phyloP scores from a whole-genome alignment of 2,797 vertebrate species.

The Lagodon rhomboides region DNA sequence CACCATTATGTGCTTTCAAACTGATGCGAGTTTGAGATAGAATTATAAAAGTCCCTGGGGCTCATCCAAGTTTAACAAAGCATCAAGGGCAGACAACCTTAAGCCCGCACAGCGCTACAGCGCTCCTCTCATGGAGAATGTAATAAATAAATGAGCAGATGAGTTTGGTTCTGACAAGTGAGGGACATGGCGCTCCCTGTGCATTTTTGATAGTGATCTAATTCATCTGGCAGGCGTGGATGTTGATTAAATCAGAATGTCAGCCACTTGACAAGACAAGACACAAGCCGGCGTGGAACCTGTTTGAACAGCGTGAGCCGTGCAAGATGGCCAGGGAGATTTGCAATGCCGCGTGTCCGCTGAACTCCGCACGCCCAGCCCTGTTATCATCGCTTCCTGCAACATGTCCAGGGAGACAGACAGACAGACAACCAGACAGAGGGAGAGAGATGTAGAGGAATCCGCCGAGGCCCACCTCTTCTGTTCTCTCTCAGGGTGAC shows the following conservation, averaged over 20 bases:
- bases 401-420: slow-evolving; percentile 73
- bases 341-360: slow-evolving; percentile 68
- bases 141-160: slow-evolving; percentile 88
- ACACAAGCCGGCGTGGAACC: slow-evolving; percentile 83
- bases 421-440: slow-evolving; percentile 41
- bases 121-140: slow-evolving; percentile 72
- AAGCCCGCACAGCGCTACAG: slow-evolving; percentile 63
- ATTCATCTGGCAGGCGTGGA: slow-evolving; percentile 88
- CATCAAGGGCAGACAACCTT: slow-evolving; percentile 70
- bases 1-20: slow-evolving; percentile 73
- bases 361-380: slow-evolving; percentile 57
- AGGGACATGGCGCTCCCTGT: slow-evolving; percentile 85
- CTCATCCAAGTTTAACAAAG: slow-evolving; percentile 77
- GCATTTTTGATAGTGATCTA: slow-evolving; percentile 90
- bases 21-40: slow-evolving; percentile 67
- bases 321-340: slow-evolving; percentile 83
- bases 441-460: slow-evolving; percentile 46
- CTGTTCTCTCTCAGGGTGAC: slow-evolving; percentile 71
- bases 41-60: slow-evolving; percentile 64
- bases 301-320: slow-evolving; percentile 83
- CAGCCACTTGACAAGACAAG: slow-evolving; percentile 89
- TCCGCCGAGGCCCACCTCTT: slow-evolving; percentile 58
- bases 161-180: slow-evolving; percentile 87
- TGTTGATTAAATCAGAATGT: slow-evolving; percentile 90
- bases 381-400: slow-evolving; percentile 73